Evolutionary conservation across 30 jellyfish, hydroid and myxozoan species (phyloP), one percentile per base, ranked within the genome.

Genomic region (Hydractinia symbiolongicarpus): DNA sequence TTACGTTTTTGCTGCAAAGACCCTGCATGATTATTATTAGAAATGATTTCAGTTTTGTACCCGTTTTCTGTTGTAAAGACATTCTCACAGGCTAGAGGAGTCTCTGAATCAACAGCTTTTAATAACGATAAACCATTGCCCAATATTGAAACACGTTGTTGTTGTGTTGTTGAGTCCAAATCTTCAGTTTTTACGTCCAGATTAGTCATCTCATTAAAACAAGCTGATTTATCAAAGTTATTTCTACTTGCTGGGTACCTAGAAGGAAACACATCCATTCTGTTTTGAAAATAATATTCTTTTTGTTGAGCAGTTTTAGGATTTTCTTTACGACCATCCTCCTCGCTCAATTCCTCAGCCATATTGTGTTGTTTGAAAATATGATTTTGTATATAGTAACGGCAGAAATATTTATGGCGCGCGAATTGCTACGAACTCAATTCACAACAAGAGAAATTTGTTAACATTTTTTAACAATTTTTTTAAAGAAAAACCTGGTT

Each of bases 151-250:
- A 30, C 44, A 30, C 44, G 44, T 30, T 30, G 44, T 30, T 30
- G 44, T 30, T 64, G 74, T 44, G 17, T 4, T 13, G 19, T 58
- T 16, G 17, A 16, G 74, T n/a, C 52, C 9, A 64, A 51, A n/a
- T 64, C 74, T 64, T 64, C 74, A n/a, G 74, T 64, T 64, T 64
- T 64, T n/a, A 64, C 74, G 40, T 64, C 74, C 17, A 64, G 74
- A 13, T 51, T 30, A 30, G 44, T 30, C n/a, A 30, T 30, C 44
- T 30, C 44, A 30, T 30, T 30, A 30, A 30, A 64, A 64, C 19
- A 64, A 6, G 40, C 74, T n/a, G 19, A n/a, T 13, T 13, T 13
- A n/a, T 44, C 9, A 64, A n/a, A n/a, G 9, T 6, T 13, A 64
- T 64, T 64, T 6, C 19, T 51, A 6, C 40, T 64, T 64, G 16